These are phyloP conservation scores for Calonectris borealis DNA, from an alignment of 2,113 vertebrate species.

Conservation along the genomic window DNA sequence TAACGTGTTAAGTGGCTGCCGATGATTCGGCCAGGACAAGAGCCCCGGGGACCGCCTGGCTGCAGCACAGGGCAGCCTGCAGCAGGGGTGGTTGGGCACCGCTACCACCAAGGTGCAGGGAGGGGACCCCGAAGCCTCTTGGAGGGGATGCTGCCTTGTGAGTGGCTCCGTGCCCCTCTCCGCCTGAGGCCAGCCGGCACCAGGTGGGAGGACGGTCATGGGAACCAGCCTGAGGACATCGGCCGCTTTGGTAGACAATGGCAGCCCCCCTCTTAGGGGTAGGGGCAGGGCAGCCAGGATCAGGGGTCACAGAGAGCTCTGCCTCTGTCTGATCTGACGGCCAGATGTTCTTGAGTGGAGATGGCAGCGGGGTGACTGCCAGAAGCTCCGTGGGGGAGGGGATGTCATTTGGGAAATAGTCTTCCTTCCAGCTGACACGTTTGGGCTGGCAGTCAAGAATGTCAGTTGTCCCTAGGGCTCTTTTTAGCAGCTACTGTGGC, in stretches of 20 bases:
- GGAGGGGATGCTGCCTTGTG: neutral
- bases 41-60: fast-evolving
- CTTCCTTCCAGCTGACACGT: conserved; percentile 41
- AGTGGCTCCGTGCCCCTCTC: neutral
- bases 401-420: conserved; percentile 10
- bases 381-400: neutral
- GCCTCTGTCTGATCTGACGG: fast-evolving
- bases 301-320: neutral
- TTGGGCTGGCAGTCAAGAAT: conserved; percentile 46
- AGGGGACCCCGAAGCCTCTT: neutral
- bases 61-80: neutral
- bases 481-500: conserved; percentile 4
- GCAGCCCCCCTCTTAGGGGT: neutral
- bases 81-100: fast-evolving
- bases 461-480: neutral
- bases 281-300: neutral
- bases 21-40: neutral
- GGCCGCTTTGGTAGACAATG: fast-evolving
- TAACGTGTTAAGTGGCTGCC: neutral
- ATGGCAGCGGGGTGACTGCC: neutral
- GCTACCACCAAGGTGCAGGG: fast-evolving
- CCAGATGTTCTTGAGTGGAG: neutral
- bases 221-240: neutral
- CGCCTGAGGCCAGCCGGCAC: neutral
- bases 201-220: neutral